Evolutionary conservation across 2,797 vertebrate species (phyloP).

Genomic region (Melanogrammus aeglefinus): DNA sequence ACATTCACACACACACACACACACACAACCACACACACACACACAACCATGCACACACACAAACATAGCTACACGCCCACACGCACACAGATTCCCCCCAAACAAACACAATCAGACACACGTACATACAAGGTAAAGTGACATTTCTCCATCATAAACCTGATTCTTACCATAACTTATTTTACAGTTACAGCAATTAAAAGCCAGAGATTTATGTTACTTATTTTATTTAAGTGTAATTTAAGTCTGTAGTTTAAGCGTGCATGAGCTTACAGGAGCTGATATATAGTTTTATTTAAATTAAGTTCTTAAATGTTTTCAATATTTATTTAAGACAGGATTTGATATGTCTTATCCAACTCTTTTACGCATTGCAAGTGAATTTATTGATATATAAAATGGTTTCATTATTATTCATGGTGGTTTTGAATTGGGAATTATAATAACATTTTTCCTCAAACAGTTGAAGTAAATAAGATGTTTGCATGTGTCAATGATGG

Average conservation of each 20-base stretch:
- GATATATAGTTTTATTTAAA: not conserved
- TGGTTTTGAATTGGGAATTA: not conserved
- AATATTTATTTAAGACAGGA: not conserved
- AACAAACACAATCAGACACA: conserved; percentile 19
- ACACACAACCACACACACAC: conserved; percentile 43
- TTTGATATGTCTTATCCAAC: not conserved
- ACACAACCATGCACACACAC: not conserved
- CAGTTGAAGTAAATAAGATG: not conserved
- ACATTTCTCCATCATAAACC: not conserved
- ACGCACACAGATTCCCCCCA: conserved; percentile 8
- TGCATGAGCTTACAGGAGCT: not conserved
- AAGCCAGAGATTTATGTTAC: not conserved
- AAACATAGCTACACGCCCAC: conserved; percentile 19
- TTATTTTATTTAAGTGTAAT: not conserved
- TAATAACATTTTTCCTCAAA: not conserved
- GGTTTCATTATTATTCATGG: not conserved
- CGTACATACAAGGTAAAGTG: conserved; percentile 20
- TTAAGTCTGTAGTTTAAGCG: not conserved
- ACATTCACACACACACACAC: conserved; percentile 25
- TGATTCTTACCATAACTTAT: not conserved
- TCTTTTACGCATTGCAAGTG: not conserved
- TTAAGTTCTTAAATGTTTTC: not conserved
- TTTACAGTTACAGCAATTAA: not conserved
- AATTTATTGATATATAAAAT: not conserved
- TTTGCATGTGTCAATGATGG: not conserved